Base-by-base conservation (phyloP, 1,140 invertebrate genomes). In the Atta colombica region DNA sequence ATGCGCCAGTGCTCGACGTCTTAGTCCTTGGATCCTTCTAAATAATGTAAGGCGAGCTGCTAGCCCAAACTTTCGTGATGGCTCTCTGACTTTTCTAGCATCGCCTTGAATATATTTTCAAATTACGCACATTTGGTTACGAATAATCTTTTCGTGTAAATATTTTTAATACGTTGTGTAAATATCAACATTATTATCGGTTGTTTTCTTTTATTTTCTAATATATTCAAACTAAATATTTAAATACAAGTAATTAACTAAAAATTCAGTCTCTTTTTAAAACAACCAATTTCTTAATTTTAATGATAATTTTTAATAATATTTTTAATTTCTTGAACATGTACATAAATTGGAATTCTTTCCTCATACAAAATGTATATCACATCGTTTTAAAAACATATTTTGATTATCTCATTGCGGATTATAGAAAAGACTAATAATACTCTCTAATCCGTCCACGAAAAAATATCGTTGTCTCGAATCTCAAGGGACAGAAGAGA, bases 11-110 rank as follows among this genome's bases (percentile, higher is more conserved):
- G 90, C 89, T 90, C 90, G 91, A 89, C 90, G 92, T 92, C 89
- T 90, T 91, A 89, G 89, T 92, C 91, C 78, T 87, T 81, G 90
- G 91, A 91, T 94, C 91, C 93, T 93, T 94, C 94, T 95, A 95
- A 95, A 95, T 95, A 95, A 95, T 95, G 94, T 94, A 94, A 93
- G 92, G 86, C 91, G 91, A 81, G 88, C 85, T 86, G 69, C 45
- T 77, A 72, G 65, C 74, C 86, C 77, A 78, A 49, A 89, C 53
- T 61, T 53, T 89, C 72, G 31, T 63, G 60, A 88, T 61, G 81
- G 28, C 71, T 77, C 60, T 55, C 53, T 53, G 45, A 68, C 71
- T 82, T 60, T 69, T 82, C 58, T 28, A 49, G 21, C 55, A 21
- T 75, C n/a, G 69, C 14, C 55, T 61, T 75, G 69, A 84, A 84